A percentile compares a stretch with the other conserved stretches of the same genome.
These are phyloP conservation scores for Pristionchus arcanus DNA, from an alignment of 2,888 invertebrate genomes.

Conservation along the genomic window DNA sequence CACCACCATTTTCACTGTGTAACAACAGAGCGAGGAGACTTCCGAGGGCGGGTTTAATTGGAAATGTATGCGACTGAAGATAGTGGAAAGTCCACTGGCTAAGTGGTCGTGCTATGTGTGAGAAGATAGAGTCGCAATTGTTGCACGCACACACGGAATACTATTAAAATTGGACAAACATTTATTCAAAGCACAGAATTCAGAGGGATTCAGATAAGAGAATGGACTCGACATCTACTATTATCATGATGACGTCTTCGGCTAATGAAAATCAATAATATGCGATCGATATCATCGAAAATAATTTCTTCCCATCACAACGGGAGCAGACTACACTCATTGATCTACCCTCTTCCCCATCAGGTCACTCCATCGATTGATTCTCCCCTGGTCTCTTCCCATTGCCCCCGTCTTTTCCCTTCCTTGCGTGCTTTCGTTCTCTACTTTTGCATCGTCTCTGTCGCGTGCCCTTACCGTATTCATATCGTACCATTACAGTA, in stretches of 20 bases:
- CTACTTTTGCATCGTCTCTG: not conserved
- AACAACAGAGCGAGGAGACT: slow-evolving; percentile 29
- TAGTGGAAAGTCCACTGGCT: slow-evolving; percentile 34
- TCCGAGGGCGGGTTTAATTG: slow-evolving; percentile 41
- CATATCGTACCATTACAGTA: not conserved
- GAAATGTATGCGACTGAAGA: slow-evolving; percentile 40
- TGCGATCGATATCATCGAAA: not conserved
- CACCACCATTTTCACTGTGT: slow-evolving; percentile 19
- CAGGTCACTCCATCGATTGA: not conserved
- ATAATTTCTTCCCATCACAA: not conserved
- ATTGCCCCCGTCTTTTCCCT: not conserved
- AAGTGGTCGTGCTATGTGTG: not conserved
- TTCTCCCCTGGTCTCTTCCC: not conserved
- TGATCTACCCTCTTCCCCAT: not conserved
- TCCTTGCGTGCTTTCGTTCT: not conserved
- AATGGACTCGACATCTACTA: not conserved
- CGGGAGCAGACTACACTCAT: not conserved
- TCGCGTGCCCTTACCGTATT: not conserved
- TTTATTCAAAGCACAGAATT: too few species aligned
- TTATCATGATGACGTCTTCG: not conserved
- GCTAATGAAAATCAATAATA: not conserved
- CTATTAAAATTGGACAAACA: not conserved
- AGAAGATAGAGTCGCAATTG: not conserved
- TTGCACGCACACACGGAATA: not conserved
- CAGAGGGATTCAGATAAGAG: not conserved